These are phyloP conservation scores for Siniperca scherzeri DNA, from an alignment of 2,797 vertebrate genomes.

Conservation along the genomic window DNA sequence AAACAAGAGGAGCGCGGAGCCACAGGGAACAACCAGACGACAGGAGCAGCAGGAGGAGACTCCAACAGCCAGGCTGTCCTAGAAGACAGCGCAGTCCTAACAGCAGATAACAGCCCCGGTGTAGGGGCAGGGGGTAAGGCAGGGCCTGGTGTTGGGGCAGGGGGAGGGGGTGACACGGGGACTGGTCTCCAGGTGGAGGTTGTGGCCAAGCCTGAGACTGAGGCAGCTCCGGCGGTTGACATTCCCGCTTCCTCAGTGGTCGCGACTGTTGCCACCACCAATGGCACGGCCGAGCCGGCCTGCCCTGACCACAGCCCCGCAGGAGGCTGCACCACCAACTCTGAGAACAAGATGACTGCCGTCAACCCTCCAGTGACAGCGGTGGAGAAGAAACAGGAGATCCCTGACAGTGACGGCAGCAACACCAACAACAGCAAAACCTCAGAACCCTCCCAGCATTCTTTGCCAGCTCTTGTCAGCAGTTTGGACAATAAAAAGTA, in stretches of 20 bases:
- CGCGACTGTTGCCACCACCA: constrained; percentile 61
- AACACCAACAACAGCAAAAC: constrained; percentile 88
- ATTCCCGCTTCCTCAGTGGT: constrained; percentile 32
- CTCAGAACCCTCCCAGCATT: constrained; percentile 90
- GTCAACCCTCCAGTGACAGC: constrained; percentile 85
- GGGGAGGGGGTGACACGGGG: constrained; percentile 42
- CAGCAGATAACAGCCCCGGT: constrained; percentile 32
- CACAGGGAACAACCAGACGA: constrained; percentile 25
- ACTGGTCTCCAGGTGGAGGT: constrained; percentile 51
- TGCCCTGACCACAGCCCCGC: constrained; percentile 51
- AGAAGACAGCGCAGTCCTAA: neutral
- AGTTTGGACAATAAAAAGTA: constrained; percentile 95
- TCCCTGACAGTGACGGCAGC: constrained; percentile 84
- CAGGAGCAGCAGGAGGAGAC: constrained; percentile 27
- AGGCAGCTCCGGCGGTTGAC: constrained; percentile 48
- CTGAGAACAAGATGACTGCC: constrained; percentile 87
- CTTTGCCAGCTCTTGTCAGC: constrained; percentile 93
- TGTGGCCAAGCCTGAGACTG: constrained; percentile 56
- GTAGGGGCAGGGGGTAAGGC: constrained; percentile 13
- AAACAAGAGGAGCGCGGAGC: constrained; percentile 40
- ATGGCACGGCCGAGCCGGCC: constrained; percentile 67
- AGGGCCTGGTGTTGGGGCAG: neutral
- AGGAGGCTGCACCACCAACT: constrained; percentile 51
- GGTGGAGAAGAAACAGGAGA: constrained; percentile 83
- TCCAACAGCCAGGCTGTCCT: neutral